Evolutionary conservation across 2,797 vertebrate genomes (phyloP).

Genomic region (Eulemur mongoz): DNA sequence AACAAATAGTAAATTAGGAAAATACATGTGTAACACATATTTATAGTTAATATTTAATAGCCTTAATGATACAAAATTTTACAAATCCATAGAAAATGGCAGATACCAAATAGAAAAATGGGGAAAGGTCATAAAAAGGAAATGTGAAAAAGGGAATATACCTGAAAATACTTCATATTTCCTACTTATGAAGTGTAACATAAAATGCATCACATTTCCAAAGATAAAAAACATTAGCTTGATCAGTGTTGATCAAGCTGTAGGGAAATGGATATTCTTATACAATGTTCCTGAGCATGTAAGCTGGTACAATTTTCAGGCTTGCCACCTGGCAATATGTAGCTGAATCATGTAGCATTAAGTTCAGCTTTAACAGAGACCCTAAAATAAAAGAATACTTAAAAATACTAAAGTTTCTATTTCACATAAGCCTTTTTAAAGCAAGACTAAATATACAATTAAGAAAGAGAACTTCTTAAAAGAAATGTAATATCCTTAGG

Average conservation of each 20-base stretch:
- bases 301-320: not conserved
- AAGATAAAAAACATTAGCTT: not conserved
- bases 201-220: not conserved
- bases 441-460: not conserved
- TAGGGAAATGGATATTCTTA: not conserved
- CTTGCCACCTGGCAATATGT: not conserved
- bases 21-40: not conserved
- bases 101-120: not conserved
- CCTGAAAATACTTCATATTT: not conserved
- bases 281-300: not conserved
- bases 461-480: not conserved
- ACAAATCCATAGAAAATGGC: not conserved
- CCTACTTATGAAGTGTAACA: not conserved
- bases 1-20: not conserved
- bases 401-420: not conserved
- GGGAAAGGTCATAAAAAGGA: not conserved
- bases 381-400: not conserved
- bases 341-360: not conserved
- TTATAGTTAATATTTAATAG: not conserved
- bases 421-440: not conserved
- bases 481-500: not conserved
- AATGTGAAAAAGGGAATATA: not conserved
- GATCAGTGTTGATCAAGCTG: not conserved
- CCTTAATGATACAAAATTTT: not conserved
- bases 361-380: not conserved